A percentile compares a stretch with the other conserved stretches of the same genome.
phyloP scores from a whole-genome alignment of 2,888 invertebrate species.

The Philopedon plagiatum region DNA sequence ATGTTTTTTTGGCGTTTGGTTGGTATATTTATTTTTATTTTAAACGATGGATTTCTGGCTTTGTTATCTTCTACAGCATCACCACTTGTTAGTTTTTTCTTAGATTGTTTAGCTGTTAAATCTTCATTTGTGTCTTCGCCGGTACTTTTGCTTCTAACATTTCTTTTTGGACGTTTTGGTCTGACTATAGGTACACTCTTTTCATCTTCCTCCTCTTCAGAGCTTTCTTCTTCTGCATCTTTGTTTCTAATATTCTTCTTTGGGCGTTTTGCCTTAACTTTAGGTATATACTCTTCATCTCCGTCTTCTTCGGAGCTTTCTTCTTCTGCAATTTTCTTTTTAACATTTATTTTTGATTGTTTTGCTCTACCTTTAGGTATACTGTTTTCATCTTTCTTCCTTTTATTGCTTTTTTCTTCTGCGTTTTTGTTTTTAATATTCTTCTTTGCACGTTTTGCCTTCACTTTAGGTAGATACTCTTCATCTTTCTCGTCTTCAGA shows the following conservation, averaged over 20 bases:
- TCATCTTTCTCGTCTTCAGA: background rate
- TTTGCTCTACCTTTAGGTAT: background rate
- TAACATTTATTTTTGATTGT: background rate
- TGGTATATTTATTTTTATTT: background rate
- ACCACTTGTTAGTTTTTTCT: background rate
- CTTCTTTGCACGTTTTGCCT: background rate
- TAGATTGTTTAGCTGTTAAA: background rate
- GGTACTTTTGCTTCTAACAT: background rate
- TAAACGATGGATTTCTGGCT: background rate
- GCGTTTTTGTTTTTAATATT: background rate
- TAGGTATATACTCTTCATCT: background rate
- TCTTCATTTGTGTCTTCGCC: background rate
- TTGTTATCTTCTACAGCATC: background rate
- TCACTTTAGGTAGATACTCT: background rate
- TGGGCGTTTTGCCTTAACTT: background rate
- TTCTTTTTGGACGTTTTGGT: background rate
- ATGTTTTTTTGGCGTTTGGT: background rate
- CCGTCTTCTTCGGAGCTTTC: background rate
- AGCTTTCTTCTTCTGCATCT: background rate
- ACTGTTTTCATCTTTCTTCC: background rate
- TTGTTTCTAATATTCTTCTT: background rate
- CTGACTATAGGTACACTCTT: background rate
- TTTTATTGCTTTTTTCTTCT: background rate
- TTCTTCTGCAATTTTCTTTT: background rate
- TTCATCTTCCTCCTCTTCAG: background rate